Base-by-base conservation (phyloP, 2,888 invertebrate genomes). In the Oxystoma pomonae region DNA sequence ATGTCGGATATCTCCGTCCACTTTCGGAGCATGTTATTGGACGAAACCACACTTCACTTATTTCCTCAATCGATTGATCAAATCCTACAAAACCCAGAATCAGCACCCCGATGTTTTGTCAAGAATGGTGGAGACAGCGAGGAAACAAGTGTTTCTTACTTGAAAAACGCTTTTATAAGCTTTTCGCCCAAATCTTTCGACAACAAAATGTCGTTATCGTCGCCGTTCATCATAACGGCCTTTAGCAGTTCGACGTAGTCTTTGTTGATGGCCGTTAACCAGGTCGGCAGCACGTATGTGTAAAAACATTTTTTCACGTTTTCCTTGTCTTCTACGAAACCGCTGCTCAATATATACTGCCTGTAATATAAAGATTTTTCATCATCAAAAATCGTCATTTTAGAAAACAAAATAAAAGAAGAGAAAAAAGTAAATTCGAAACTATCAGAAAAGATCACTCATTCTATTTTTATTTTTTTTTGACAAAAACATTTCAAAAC, bases 181-280 rank as follows among this genome's bases (percentile, higher is more conserved):
- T 82, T 77, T 64, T 82, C 79, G 12, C 84, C 81, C 19, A 84
- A 82, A 57, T 85, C 82, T 0, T 83, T 78, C 57, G 85, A 85
- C 59, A 84, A 84, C 67, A 86, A 83, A n/a, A 87, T 83, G 74
- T 89, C 88, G 1, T 83, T 82, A 17, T 84, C 82, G 55, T 83
- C 84, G 57, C 84, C 84, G 74, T 92, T 92, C 55, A 91, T 82
- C 72, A 92, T 88, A 21, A 94, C 82, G 1, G 89, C 88, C 61
- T 86, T 85, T 17, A 93, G 81, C 22, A 95, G 81, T 3, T 86
- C 83, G 18, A 92, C 80, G 58, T 88, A 86, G 69, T 90, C 87
- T 0, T 88, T 87, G 57, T 89, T 83, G 72, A 87, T 90, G 0
- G 86, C 83, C 59, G 87, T 84, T 64, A 94, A 80, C 95, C 95